Evolutionary conservation across 1,140 invertebrate species (phyloP), one percentile per base, ranked within the genome.

Genomic region (Paralvinella palmiformis): DNA sequence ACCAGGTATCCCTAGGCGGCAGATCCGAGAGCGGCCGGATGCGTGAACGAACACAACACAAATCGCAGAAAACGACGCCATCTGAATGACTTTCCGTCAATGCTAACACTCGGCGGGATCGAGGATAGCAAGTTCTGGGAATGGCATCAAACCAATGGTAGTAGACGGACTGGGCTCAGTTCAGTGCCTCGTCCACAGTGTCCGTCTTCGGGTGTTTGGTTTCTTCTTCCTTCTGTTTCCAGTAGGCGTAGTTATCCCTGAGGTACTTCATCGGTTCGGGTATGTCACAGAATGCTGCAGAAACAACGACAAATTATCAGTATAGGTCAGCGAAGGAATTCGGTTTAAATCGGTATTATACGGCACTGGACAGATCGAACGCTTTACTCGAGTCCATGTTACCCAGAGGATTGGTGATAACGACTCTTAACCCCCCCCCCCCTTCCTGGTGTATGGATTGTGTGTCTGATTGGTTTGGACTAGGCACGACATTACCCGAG

Each of bases 231-330:
- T 80, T 72, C 10, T 92, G 88, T 73, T 92, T 91, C 93, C 93
- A 97, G 75, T 89, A 91, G 55, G 89, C 83, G 77, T 96, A 94
- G 80, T 97, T 97, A 68, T 82, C 82, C 69, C 89, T 85, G 78
- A 95, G 87, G 75, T 92, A 86, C 1, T 85, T 84, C 56, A 94
- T 87, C 67, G 95, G 83, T 81, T 95, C 91, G 0, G 92, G 92
- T 84, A 95, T 88, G 78, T 95, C 91, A 72, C 93, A 90, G 78
- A 95, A 93, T 58, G 89, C 93, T 96, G 78, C 35, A 85, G 84
- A 71, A 69, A 65, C 71, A 72, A 48, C 10, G 64, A 68, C 67
- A 44, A 44, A 36, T 33, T 31, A 20, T 5, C n/a, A 4, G 22
- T 10, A 29, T 20, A 20, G 33, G 33, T 22, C 27, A 6, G 20